These are phyloP conservation scores for Mus caroli DNA, from an alignment of 2,797 vertebrate genomes.

Conservation along the genomic window DNA sequence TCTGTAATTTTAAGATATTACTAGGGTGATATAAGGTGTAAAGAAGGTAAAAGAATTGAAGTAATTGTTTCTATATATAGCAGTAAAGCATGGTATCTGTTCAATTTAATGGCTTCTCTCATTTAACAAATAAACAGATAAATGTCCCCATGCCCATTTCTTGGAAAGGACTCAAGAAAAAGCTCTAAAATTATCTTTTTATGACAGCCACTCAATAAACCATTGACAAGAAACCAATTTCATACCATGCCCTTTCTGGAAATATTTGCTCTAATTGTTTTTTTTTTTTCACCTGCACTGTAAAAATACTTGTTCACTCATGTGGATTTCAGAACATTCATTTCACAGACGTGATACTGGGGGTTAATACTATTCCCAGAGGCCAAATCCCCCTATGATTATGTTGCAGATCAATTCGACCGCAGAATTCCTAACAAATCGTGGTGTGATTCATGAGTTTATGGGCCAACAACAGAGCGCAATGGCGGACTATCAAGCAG, in stretches of 20 bases:
- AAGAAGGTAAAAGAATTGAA: constrained; percentile 30
- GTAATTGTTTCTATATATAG: constrained; percentile 25
- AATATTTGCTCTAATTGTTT: constrained; percentile 68
- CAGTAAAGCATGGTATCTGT: constrained; percentile 45
- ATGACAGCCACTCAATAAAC: constrained; percentile 65
- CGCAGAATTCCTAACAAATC: constrained; percentile 89
- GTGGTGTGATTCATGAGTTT: constrained; percentile 90
- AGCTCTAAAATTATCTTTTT: constrained; percentile 66
- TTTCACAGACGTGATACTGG: constrained; percentile 56
- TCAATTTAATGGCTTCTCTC: constrained; percentile 44
- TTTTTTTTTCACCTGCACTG: constrained; percentile 59
- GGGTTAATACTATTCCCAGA: constrained; percentile 58
- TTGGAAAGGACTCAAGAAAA: constrained; percentile 56
- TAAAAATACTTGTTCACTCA: constrained; percentile 69
- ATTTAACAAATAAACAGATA: constrained; percentile 44
- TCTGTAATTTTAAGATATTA: constrained; percentile 31
- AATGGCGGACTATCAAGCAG: constrained; percentile 90
- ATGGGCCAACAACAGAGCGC: constrained; percentile 89
- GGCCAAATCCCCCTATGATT: constrained; percentile 58
- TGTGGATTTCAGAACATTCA: constrained; percentile 70
- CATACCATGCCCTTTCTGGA: constrained; percentile 38
- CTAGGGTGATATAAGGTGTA: not conserved
- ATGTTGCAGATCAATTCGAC: constrained; percentile 85
- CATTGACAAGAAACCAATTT: constrained; percentile 69
- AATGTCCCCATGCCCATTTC: not conserved